phyloP scores from a whole-genome alignment of 2,888 invertebrate species.

The Athalia rosae region DNA sequence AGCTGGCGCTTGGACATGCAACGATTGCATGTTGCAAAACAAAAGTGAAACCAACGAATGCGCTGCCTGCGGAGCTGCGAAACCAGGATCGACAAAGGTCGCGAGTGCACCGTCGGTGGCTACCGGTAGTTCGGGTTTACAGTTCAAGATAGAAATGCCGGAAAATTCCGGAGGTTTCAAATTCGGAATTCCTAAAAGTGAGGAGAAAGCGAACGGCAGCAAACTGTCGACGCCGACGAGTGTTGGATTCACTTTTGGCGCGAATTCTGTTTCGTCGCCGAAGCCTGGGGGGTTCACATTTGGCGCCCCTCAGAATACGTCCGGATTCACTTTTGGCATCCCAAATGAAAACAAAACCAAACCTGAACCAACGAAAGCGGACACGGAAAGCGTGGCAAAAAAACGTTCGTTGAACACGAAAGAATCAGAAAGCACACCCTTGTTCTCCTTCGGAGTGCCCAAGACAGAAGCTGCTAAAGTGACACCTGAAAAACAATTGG shows the following conservation, averaged over 20 bases:
- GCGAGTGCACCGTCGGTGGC: slow-evolving; percentile 42
- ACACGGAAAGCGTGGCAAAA: slow-evolving; percentile 18
- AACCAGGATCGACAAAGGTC: slow-evolving; percentile 70
- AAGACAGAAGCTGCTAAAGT: slow-evolving; percentile 51
- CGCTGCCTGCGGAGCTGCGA: slow-evolving; percentile 77
- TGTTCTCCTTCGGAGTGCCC: slow-evolving; percentile 57
- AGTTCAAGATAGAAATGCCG: slow-evolving; percentile 65
- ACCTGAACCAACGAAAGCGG: slow-evolving; percentile 41
- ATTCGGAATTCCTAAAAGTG: slow-evolving; percentile 75
- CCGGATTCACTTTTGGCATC: slow-evolving; percentile 57
- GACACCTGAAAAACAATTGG: slow-evolving; percentile 47
- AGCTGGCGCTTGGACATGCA: slow-evolving; percentile 77
- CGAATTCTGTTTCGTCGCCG: slow-evolving; percentile 53
- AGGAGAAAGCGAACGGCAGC: slow-evolving; percentile 54
- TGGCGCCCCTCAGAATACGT: slow-evolving; percentile 55
- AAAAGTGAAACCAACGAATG: slow-evolving; percentile 73
- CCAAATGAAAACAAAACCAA: slow-evolving; percentile 38
- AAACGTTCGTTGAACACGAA: slow-evolving; percentile 45
- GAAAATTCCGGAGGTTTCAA: slow-evolving; percentile 65
- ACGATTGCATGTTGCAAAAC: slow-evolving; percentile 77
- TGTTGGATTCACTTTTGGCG: slow-evolving; percentile 71
- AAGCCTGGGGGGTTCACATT: slow-evolving; percentile 60
- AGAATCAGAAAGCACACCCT: slow-evolving; percentile 45
- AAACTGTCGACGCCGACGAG: slow-evolving; percentile 54
- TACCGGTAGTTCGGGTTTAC: slow-evolving; percentile 51